Base-by-base conservation (phyloP, 1,140 invertebrate genomes). In the Drosophila pandora region DNA sequence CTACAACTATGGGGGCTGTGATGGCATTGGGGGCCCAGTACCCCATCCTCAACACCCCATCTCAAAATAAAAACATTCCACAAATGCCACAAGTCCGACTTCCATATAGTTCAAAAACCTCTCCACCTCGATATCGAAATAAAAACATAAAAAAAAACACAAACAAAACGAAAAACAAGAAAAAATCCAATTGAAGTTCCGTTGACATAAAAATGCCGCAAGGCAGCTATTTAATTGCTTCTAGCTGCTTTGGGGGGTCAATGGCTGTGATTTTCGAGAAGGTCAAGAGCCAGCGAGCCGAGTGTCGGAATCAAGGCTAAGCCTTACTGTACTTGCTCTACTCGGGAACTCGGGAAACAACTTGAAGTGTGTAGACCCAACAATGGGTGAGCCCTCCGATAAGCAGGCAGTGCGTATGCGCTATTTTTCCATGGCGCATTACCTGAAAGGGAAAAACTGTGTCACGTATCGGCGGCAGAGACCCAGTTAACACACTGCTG, bases 121-220 rank as follows among this genome's bases (percentile, higher is more conserved):
- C 83, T 78, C 53, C 48, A 79, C 34, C 50, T 71, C 28, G 58
- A 39, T 25, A 39, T 39, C 48, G 23, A 60, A 32, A 12, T 22
- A 41, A 45, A 76, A 59, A 55, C 59, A 28, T 32, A 45, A 76
- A 59, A 50, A 60, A 28, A 49, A 67, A 70, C 25, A 28, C 25
- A 28, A 28, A 17, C 30, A 41, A 45, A 76, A 59, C 58, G 61
- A 28, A 22, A 23, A 47, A 69, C 54, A 22, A 52, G 62, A 67
- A 70, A 68, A 69, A 39, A 70, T 41, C 56, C 81, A 87, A 78
- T 85, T 85, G 67, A 78, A 87, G 81, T 87, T 87, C 83, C 82
- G 81, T 87, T 81, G 81, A 78, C 81, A 78, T 56, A 48, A 70
- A 84, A 75, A 62, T 75, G 72, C 64, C 53, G 43, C 53, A 55